phyloP scores from a whole-genome alignment of 2,113 vertebrate genomes.

The Reinhardtius hippoglossoides region DNA sequence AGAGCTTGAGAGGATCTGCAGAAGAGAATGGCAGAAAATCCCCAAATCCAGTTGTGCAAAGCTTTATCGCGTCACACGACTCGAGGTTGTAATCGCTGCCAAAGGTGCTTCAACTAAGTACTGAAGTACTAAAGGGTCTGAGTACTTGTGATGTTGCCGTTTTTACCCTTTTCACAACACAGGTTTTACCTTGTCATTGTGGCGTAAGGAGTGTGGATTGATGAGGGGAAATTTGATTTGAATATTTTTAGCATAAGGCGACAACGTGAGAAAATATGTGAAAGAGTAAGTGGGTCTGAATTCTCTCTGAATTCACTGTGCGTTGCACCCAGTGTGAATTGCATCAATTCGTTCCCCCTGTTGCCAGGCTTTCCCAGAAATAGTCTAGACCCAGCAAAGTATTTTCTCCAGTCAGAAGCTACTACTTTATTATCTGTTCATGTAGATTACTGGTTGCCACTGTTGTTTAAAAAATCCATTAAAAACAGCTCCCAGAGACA shows the following conservation, averaged over 20 bases:
- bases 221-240: background rate
- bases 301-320: constrained; percentile 3
- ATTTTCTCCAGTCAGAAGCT: constrained; percentile 40
- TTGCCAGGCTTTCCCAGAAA: constrained; percentile 26
- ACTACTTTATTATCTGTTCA: constrained; percentile 40
- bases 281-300: background rate
- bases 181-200: background rate
- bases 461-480: constrained; percentile 58
- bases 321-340: constrained; percentile 4
- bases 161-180: background rate
- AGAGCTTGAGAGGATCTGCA: background rate
- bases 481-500: constrained; percentile 63
- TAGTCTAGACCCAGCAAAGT: constrained; percentile 31
- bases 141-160: background rate
- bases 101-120: background rate
- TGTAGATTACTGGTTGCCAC: constrained; percentile 49
- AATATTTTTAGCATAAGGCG: background rate
- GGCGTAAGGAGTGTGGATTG: background rate
- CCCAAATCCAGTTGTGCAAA: background rate
- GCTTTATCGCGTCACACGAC: background rate
- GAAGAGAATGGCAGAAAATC: background rate
- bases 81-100: background rate
- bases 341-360: background rate
- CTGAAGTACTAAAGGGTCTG: background rate
- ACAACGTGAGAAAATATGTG: background rate